Base-by-base conservation (phyloP, 2,797 vertebrate genomes). In the Acanthornis magna region DNA sequence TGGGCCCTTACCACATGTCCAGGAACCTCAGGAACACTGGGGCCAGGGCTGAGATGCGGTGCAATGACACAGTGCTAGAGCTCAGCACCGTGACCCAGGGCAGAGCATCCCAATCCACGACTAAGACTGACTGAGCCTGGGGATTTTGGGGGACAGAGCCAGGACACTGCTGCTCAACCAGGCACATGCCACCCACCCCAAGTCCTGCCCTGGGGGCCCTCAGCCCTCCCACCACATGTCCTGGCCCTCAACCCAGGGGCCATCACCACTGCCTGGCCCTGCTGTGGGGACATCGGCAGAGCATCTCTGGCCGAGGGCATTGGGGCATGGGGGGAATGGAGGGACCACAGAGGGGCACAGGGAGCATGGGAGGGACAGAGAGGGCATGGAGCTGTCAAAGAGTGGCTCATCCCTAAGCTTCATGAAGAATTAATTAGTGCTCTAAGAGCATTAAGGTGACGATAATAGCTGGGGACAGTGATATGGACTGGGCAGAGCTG, bases 141-240 rank as follows among this genome's bases (percentile, higher is more conserved):
- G 25, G 19, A n/a, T 13, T 60, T 21, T 40, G 38, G 29, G 20
- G 20, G 18, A 11, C 0, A 2, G 17, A 58, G 29, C 20, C n/a
- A 21, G 53, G n/a, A 53, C 29, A 16, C 60, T 58, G 67, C n/a
- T n/a, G 85, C 76, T 51, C 57, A 34, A 30, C 21, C 53, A 73
- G n/a, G 17, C 29, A 47, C 0, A 0, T 26, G 38, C 9, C 38
- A 66, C n/a, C 27, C 27, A 19, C 40, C 25, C 16, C 3, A 5
- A 10, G 6, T 40, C 18, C 83, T 36, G 54, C 22, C 29, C 32
- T 8, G 9, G 53, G 38, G 16, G 48, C 30, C 43, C 47, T 8
- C 53, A 16, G 5, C 66, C 43, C 42, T 57, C 32, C 32, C 2
- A 7, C 16, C 5, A 14, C 53, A 11, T 4, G 6, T 32, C 47